Evolutionary conservation across 2,113 vertebrate species (phyloP).

Genomic region (Phodopus roborovskii): DNA sequence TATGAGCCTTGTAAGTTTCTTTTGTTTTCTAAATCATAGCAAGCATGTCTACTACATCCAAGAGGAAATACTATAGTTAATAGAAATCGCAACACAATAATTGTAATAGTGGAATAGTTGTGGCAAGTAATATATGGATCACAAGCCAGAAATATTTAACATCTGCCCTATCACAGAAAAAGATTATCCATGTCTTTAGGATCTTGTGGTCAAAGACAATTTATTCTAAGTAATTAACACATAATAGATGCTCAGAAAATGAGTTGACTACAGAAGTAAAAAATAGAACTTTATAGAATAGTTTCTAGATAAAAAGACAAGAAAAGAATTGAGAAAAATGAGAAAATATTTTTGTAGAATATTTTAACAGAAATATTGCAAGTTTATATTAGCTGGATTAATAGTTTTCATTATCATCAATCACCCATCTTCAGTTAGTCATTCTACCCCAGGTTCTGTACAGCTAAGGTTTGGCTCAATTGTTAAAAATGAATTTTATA

Average conservation of each 20-base stretch:
- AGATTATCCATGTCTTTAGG: neutral
- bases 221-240: neutral
- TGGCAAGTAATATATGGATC: neutral
- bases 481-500: neutral
- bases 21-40: neutral
- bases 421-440: neutral
- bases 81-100: neutral
- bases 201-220: constrained; percentile 13
- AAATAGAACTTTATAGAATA: neutral
- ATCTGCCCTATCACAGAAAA: neutral
- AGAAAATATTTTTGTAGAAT: neutral
- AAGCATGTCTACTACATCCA: neutral
- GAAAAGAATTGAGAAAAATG: neutral
- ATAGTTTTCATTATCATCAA: neutral
- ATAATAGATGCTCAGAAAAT: neutral
- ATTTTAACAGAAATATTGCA: neutral
- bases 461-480: neutral
- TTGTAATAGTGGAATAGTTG: neutral
- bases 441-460: neutral
- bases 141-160: constrained; percentile 45
- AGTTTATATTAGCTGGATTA: neutral
- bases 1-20: neutral
- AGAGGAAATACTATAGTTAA: neutral
- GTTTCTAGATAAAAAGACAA: neutral
- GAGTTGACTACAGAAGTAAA: neutral